Conservation (phyloP, 2,888 invertebrate genomes). For the Drosophila recens region DNA sequence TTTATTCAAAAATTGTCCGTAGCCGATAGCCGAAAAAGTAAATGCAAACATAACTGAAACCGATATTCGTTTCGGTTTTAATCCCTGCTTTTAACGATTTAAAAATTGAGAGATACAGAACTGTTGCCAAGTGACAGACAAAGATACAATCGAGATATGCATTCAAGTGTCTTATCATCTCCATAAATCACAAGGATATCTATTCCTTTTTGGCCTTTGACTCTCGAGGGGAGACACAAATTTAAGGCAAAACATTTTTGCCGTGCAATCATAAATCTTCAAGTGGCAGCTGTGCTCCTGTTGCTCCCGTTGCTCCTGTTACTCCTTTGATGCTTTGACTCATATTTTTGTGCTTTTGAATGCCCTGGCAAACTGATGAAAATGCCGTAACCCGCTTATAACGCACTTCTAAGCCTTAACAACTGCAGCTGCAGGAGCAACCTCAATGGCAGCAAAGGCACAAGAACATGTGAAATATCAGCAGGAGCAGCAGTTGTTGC, state of each 20-base stretch:
- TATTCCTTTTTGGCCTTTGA: slow-evolving; percentile 25
- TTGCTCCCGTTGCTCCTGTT: slow-evolving; percentile 13
- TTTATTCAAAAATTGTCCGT: no score
- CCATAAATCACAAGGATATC: slow-evolving; percentile 48
- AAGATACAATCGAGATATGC: slow-evolving; percentile 1
- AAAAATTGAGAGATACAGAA: neutral
- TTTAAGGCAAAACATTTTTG: slow-evolving; percentile 1
- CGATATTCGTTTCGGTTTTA: no score
- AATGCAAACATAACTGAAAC: no score
- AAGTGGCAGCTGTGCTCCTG: slow-evolving; percentile 35
- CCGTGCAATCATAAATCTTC: slow-evolving; percentile 52
- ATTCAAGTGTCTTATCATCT: slow-evolving; percentile 12
- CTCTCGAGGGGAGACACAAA: neutral
- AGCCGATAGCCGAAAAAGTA: no score
- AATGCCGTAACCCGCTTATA: slow-evolving; percentile 75
- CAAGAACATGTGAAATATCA: slow-evolving; percentile 15
- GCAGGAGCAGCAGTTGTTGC: slow-evolving; percentile 30
- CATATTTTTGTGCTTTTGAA: slow-evolving; percentile 9
- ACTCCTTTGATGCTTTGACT: slow-evolving; percentile 26
- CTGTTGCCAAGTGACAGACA: slow-evolving; percentile 17
- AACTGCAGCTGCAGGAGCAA: slow-evolving; percentile 9
- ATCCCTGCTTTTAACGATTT: no score
- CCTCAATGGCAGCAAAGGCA: slow-evolving; percentile 5
- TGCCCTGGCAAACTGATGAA: slow-evolving; percentile 45
- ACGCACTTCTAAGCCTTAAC: slow-evolving; percentile 46